Percentiles rank a stretch among this genome's conserved stretches.
Conservation (phyloP, 1,140 invertebrate species). For the Papilio xuthus region DNA sequence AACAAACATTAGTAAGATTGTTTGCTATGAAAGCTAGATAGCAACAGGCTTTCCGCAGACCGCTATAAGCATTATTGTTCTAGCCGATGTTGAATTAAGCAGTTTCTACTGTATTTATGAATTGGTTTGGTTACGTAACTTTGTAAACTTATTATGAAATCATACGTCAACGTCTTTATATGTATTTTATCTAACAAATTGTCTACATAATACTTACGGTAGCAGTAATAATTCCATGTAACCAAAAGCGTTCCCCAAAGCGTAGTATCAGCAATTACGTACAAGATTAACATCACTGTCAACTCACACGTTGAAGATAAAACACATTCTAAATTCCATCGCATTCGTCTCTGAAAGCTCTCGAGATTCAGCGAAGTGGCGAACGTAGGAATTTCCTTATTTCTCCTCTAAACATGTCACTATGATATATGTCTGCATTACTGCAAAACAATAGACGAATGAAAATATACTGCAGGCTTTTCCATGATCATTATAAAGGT, state of each 20-base stretch:
- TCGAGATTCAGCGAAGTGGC: constrained; percentile 5
- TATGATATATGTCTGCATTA: constrained; percentile 13
- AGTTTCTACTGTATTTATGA: no score
- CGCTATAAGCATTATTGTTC: no score
- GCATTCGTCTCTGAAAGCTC: constrained; percentile 16
- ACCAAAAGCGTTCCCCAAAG: constrained; percentile 7
- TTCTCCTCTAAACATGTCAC: background rate
- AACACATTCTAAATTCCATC: constrained; percentile 25
- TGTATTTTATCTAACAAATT: background rate
- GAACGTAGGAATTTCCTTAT: constrained; percentile 20
- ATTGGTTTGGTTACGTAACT: background rate
- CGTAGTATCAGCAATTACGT: background rate
- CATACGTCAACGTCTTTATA: background rate
- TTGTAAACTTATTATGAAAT: background rate
- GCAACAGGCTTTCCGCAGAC: no score
- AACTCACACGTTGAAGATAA: constrained; percentile 9
- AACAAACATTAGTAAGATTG: no score
- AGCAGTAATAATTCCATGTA: background rate
- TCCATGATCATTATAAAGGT: background rate
- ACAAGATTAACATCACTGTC: constrained; percentile 24
- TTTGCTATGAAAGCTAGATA: no score
- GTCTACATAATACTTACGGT: background rate
- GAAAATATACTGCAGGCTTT: background rate
- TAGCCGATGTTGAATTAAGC: no score
- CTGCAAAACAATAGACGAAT: constrained; percentile 1